A percentile compares a stretch with the other conserved stretches of the same genome.
Evolutionary conservation across 2,113 vertebrate genomes (phyloP).

Genomic region (Psophia crepitans): DNA sequence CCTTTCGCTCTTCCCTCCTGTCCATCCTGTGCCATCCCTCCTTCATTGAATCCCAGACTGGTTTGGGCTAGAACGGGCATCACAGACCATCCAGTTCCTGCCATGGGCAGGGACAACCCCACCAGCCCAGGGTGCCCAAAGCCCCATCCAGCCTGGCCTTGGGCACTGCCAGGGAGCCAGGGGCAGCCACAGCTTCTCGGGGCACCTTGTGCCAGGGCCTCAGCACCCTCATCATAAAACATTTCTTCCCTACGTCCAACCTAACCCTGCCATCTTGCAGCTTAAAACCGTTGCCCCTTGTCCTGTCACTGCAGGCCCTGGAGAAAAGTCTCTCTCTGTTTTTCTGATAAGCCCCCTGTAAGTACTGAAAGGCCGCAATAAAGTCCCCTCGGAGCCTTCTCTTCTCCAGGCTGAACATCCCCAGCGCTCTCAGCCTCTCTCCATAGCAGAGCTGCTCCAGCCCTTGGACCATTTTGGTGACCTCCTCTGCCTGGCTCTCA

Average conservation of each 20-base stretch:
- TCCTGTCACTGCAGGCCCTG: not conserved
- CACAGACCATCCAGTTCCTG: not conserved
- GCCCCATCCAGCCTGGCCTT: fast-evolving
- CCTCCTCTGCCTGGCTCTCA: not conserved
- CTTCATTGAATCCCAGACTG: not conserved
- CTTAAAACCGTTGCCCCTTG: not conserved
- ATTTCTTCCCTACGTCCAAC: not conserved
- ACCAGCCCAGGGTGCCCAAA: not conserved
- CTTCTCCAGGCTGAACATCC: not conserved
- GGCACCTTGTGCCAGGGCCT: not conserved
- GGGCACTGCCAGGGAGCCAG: not conserved
- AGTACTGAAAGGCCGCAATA: not conserved
- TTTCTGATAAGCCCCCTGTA: not conserved
- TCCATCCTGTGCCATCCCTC: not conserved
- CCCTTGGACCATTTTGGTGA: fast-evolving
- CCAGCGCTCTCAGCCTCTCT: not conserved
- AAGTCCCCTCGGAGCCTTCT: not conserved
- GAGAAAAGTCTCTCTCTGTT: not conserved
- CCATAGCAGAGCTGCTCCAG: not conserved
- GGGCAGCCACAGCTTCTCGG: not conserved
- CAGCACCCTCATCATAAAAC: not conserved
- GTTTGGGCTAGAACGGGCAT: not conserved
- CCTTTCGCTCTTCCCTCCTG: not conserved
- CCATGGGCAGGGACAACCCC: not conserved
- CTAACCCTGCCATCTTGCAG: not conserved